phyloP scores from a whole-genome alignment of 35 echinoderm and acorn worm genomes.

The Apostichopus japonicus region DNA sequence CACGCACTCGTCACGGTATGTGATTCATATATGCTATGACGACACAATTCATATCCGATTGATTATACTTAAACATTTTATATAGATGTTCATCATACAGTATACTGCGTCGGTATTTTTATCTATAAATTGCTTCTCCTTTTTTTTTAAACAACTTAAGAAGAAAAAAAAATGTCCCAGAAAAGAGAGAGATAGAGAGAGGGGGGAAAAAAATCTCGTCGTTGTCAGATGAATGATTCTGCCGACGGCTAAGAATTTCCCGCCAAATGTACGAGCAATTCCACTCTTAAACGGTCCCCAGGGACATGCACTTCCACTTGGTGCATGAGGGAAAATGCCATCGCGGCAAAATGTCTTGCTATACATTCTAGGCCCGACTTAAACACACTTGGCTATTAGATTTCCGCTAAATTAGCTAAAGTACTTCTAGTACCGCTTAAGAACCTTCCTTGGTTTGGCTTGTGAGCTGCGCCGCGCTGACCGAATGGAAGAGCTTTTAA shows the following conservation, averaged over 20 bases:
- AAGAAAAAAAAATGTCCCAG: background rate
- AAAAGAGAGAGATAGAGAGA: background rate
- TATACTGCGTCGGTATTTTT: too few relatives aligned
- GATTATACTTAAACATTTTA: too few relatives aligned
- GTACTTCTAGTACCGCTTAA: slow-evolving; percentile 44
- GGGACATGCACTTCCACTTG: slow-evolving; percentile 44
- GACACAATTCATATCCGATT: too few relatives aligned
- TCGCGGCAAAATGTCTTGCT: slow-evolving; percentile 50
- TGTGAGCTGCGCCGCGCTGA: slow-evolving; percentile 29
- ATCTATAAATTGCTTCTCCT: too few relatives aligned
- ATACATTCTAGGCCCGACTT: slow-evolving; percentile 17
- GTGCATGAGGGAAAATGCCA: slow-evolving; percentile 8
- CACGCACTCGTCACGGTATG: too few relatives aligned
- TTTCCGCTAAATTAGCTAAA: slow-evolving; percentile 63
- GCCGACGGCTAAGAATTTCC: slow-evolving; percentile 46
- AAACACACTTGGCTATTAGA: slow-evolving; percentile 42
- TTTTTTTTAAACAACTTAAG: background rate
- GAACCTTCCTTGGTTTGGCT: slow-evolving; percentile 23
- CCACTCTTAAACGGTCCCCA: slow-evolving; percentile 50
- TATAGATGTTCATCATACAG: too few relatives aligned
- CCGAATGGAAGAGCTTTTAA: slow-evolving; percentile 47
- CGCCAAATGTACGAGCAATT: slow-evolving; percentile 43
- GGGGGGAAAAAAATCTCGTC: background rate
- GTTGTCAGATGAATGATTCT: slow-evolving; percentile 30
- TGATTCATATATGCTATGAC: too few relatives aligned